These are phyloP conservation scores for Pseudorhiza aurosa DNA, from an alignment of 30 jellyfish, hydroid and myxozoan species.

Conservation along the genomic window DNA sequence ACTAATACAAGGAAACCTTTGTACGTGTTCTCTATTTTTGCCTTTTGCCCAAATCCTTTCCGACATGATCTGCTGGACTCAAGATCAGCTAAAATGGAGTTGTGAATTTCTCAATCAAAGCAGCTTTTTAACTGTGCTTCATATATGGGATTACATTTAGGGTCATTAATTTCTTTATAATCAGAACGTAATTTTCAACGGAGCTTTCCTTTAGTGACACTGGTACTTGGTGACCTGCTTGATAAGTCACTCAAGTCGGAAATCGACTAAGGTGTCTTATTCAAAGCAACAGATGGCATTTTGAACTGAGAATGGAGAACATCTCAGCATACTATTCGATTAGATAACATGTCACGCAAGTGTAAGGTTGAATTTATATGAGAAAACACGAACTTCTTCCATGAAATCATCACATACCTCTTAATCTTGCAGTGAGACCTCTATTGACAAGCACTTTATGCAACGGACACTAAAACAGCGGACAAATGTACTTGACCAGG, in stretches of 20 bases:
- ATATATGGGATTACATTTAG: neutral
- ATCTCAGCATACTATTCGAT: too few species aligned
- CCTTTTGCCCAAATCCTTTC: neutral
- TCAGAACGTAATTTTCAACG: neutral
- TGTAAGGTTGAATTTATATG: too few species aligned
- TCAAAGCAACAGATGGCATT: neutral
- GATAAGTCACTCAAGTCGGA: neutral
- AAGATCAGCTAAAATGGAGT: neutral
- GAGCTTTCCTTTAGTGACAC: constrained; percentile 2
- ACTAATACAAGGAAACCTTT: too few species aligned
- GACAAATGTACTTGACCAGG: too few species aligned
- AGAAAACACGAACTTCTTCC: too few species aligned
- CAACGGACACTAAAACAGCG: too few species aligned
- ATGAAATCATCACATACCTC: too few species aligned
- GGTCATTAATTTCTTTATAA: neutral
- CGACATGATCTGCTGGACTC: neutral
- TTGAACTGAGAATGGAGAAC: neutral
- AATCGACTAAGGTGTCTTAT: neutral
- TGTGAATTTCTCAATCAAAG: neutral
- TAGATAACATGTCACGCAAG: neutral
- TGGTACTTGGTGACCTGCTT: neutral
- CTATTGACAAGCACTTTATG: too few species aligned
- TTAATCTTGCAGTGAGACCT: too few species aligned
- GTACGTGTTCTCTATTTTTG: too few species aligned
- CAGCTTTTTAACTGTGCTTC: neutral